Conservation (phyloP, 37 sponge, comb jelly and placozoan genomes). For the Eunapius fragilis region DNA sequence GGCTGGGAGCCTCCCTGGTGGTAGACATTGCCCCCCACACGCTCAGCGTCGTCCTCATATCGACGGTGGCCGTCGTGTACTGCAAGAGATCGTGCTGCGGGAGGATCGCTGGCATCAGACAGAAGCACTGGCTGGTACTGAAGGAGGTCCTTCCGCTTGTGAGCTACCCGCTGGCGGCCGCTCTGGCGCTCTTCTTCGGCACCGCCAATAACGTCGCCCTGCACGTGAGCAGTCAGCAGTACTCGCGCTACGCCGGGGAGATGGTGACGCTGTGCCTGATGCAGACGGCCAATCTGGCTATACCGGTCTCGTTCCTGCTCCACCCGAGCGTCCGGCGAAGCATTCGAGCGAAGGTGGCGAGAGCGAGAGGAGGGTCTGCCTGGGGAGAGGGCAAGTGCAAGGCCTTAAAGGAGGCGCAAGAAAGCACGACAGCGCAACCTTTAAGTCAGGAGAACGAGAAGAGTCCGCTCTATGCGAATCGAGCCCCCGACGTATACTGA, state of each 20-base stretch:
- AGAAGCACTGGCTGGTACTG: not conserved
- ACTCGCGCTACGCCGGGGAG: too few relatives aligned
- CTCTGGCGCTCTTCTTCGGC: not conserved
- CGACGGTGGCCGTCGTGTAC: not conserved
- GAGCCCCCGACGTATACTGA: too few relatives aligned
- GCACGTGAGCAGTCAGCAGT: too few relatives aligned
- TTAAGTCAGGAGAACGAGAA: too few relatives aligned
- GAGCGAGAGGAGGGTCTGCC: too few relatives aligned
- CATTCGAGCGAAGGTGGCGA: too few relatives aligned
- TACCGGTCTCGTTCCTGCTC: not conserved
- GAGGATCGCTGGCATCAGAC: not conserved
- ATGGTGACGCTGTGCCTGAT: not conserved
- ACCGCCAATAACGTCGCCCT: not conserved
- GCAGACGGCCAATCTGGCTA: not conserved
- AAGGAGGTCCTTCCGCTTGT: not conserved
- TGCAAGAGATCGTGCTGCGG: not conserved
- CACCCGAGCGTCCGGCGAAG: not conserved
- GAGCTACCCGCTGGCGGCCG: not conserved
- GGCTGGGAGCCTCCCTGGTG: not conserved
- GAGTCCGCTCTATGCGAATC: too few relatives aligned
- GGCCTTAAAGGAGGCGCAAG: too few relatives aligned
- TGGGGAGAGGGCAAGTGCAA: too few relatives aligned
- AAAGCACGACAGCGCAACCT: too few relatives aligned
- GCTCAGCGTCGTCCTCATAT: not conserved
- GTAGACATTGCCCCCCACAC: not conserved